A percentile compares a stretch with the other conserved stretches of the same genome.
Evolutionary conservation across 2,113 vertebrate species (phyloP).

Genomic region (Turdus rufiventris): DNA sequence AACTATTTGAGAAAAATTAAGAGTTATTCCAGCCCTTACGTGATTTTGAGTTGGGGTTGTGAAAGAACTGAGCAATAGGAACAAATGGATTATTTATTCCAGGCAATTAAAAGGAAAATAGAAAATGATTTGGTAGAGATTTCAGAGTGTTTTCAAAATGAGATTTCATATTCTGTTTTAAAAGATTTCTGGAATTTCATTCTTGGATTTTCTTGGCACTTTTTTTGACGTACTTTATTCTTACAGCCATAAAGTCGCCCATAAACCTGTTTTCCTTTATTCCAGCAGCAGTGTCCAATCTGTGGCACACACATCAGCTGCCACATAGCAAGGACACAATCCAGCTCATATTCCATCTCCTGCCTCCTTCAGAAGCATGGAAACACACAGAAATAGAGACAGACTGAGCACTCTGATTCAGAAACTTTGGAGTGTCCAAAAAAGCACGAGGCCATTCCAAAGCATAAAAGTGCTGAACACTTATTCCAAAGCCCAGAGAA

Average conservation of each 20-base stretch:
- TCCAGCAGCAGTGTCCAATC: not conserved
- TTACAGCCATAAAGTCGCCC: not conserved
- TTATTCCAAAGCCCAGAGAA: not conserved
- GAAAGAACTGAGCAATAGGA: not conserved
- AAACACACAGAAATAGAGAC: not conserved
- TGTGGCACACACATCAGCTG: not conserved
- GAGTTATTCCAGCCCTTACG: not conserved
- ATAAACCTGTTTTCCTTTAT: slow-evolving; percentile 22
- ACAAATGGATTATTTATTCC: not conserved
- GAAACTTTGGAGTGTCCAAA: not conserved
- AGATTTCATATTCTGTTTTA: not conserved
- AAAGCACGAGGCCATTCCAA: not conserved
- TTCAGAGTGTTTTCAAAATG: not conserved
- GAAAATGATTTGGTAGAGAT: not conserved
- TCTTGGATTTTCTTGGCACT: not conserved
- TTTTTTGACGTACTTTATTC: not conserved
- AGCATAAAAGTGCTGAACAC: not conserved
- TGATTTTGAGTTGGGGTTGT: not conserved
- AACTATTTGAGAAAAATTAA: not conserved
- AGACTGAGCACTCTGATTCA: not conserved
- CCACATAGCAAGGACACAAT: slow-evolving; percentile 14
- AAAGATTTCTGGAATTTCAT: not conserved
- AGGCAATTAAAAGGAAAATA: not conserved
- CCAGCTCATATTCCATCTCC: not conserved
- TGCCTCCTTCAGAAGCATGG: not conserved